A percentile compares a stretch with the other conserved stretches of the same genome.
phyloP scores from a whole-genome alignment of 2,797 vertebrate genomes.

The Ambastaia sidthimunki region DNA sequence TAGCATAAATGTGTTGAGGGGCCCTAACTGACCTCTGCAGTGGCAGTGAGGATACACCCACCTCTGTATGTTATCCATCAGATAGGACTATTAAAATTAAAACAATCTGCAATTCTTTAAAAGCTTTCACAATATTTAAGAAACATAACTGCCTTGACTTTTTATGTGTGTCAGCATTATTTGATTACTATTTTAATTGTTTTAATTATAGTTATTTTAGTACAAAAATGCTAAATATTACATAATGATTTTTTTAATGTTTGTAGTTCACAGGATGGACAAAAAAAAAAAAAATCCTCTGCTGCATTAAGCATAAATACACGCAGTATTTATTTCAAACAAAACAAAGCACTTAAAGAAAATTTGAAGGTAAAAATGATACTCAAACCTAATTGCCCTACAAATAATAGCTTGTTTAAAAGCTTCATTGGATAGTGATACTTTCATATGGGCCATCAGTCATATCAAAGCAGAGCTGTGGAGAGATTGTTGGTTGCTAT shows the following conservation, averaged over 20 bases:
- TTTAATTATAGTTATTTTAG: neutral
- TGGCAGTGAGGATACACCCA: slow-evolving; percentile 10
- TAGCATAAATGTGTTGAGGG: slow-evolving; percentile 7
- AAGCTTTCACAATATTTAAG: neutral
- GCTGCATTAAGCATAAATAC: neutral
- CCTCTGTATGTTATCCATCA: too few species aligned
- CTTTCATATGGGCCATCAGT: slow-evolving; percentile 33
- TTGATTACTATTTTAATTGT: too few species aligned
- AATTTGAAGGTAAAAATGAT: slow-evolving; percentile 29
- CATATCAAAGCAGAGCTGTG: slow-evolving; percentile 47
- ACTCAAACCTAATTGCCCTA: slow-evolving; percentile 19
- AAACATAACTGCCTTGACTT: too few species aligned
- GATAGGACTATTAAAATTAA: too few species aligned
- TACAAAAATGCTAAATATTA: neutral
- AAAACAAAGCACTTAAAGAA: neutral
- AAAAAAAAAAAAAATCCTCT: neutral
- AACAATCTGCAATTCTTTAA: neutral
- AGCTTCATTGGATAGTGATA: slow-evolving; percentile 22
- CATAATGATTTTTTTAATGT: too few species aligned
- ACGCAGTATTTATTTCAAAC: neutral
- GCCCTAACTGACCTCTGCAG: slow-evolving; percentile 1
- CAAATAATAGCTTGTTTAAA: slow-evolving; percentile 32
- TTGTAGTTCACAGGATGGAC: too few species aligned
- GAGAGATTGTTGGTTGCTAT: slow-evolving; percentile 55
- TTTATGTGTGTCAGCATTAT: too few species aligned